Base-by-base conservation (phyloP, 2,113 vertebrate genomes). In the Synchiropus splendidus region DNA sequence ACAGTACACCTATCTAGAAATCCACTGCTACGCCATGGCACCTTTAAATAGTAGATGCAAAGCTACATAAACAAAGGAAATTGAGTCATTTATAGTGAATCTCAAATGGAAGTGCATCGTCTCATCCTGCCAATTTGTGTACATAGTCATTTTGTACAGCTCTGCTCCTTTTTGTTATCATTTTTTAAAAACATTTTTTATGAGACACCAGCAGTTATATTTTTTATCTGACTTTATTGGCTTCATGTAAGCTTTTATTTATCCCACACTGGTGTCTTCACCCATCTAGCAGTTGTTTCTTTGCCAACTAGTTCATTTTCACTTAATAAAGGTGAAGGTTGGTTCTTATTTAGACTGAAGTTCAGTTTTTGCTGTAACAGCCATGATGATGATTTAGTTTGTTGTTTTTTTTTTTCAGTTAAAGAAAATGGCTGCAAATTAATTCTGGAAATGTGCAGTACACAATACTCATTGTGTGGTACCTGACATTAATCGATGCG, bases 61-160 rank as follows among this genome's bases (percentile, higher is more conserved):
- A 5, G 21, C 21, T 27, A 8, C 21, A 4, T 27, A 27, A 27
- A 27, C 21, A 27, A 27, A 27, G 8, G 4, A 27, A 27, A 27
- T n/a, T n/a, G n/a, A 27, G 8, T 5, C 21, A 5, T 4, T 27
- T 27, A 27, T 27, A 27, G 21, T 27, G 21, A 27, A 27, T 4
- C 4, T 5, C 8, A 27, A 27, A 27, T 27, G 21, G n/a, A 27
- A 27, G 21, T 5, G 21, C 21, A n/a, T n/a, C 58, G 51, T 57
- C 64, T 53, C 54, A 47, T 34, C 59, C 49, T 0, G 51, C 59
- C 63, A 49, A 48, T 57, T 70, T 72, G 64, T 80, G 80, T 81
- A 82, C 70, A 81, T 75, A 80, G 55, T 77, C 64, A 64, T 77
- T 73, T 54, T 73, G 61, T 70, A 77, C 56, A 70, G 65, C 58